phyloP scores from a whole-genome alignment of 2,888 invertebrate species.

The Drosophila parthenogenetica region DNA sequence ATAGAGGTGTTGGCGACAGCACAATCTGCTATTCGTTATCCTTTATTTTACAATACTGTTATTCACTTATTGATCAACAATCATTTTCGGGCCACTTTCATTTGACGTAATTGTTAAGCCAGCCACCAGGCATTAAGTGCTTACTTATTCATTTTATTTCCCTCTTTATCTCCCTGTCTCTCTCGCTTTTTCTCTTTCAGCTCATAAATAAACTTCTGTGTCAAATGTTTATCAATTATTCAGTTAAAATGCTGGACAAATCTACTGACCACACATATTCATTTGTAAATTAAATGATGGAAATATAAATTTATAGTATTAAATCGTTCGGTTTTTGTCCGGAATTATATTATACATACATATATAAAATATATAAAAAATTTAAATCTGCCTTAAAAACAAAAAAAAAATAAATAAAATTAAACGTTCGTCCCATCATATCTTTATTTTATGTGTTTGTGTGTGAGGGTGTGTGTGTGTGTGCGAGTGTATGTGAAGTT shows the following conservation, averaged over 20 bases:
- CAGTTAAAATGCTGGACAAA: slow-evolving; percentile 65
- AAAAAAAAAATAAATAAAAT: neutral
- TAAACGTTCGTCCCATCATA: too few relatives aligned
- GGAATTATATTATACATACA: slow-evolving; percentile 5
- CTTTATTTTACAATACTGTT: slow-evolving; percentile 13
- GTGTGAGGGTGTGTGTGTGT: too few relatives aligned
- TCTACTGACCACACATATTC: slow-evolving; percentile 58
- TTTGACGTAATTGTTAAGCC: slow-evolving; percentile 26
- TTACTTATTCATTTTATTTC: slow-evolving; percentile 31
- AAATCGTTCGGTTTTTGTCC: slow-evolving; percentile 59
- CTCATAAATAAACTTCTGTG: slow-evolving; percentile 66
- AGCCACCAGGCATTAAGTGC: neutral
- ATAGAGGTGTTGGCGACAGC: neutral
- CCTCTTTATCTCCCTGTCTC: neutral
- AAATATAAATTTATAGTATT: slow-evolving; percentile 64
- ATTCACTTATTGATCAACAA: slow-evolving; percentile 46
- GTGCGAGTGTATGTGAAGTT: neutral
- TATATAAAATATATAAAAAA: neutral
- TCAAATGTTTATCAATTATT: slow-evolving; percentile 71
- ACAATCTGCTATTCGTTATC: neutral
- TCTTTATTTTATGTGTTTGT: too few relatives aligned
- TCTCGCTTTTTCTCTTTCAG: slow-evolving; percentile 6
- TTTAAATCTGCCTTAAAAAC: slow-evolving; percentile 20
- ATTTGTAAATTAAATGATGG: slow-evolving; percentile 75
- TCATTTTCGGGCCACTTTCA: slow-evolving; percentile 20